These are phyloP conservation scores for Tachypleus tridentatus DNA, from an alignment of 1,140 invertebrate genomes.

Conservation along the genomic window DNA sequence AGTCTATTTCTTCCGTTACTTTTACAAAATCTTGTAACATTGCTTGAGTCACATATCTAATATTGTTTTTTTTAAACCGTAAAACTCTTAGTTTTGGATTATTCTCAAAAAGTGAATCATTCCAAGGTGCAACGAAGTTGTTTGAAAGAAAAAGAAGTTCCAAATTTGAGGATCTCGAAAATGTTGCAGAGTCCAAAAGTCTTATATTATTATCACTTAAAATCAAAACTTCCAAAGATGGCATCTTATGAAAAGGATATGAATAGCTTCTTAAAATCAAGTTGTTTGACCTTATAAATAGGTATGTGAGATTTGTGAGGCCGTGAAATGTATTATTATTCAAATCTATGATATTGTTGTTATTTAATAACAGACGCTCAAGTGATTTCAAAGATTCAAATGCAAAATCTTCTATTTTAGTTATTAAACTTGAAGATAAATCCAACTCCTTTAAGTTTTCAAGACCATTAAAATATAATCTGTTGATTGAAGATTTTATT, in stretches of 20 bases:
- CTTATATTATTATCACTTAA: conserved; percentile 39
- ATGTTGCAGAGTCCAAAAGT: conserved; percentile 38
- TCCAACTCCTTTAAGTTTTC: not conserved
- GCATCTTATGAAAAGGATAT: conserved; percentile 28
- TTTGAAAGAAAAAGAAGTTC: conserved; percentile 27
- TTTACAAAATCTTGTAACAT: conserved; percentile 43
- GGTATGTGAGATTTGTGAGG: conserved; percentile 2
- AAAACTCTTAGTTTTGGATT: conserved; percentile 5
- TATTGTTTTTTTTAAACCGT: conserved; percentile 38
- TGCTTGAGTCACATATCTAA: conserved; percentile 39
- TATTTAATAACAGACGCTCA: not conserved
- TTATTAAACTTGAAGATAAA: not conserved
- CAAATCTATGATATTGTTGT: conserved; percentile 1
- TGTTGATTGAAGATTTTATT: not conserved
- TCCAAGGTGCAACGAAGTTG: conserved; percentile 11
- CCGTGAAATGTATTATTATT: conserved; percentile 9
- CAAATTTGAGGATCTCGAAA: conserved; percentile 32
- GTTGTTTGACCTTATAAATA: not conserved
- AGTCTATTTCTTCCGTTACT: conserved; percentile 33
- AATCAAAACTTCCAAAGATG: conserved; percentile 35
- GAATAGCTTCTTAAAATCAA: not conserved
- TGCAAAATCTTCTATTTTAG: conserved; percentile 8
- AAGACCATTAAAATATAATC: conserved; percentile 30
- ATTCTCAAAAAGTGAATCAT: not conserved
- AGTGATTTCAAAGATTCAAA: conserved; percentile 10